A percentile compares a stretch with the other conserved stretches of the same genome.
Conservation (phyloP, 2,797 vertebrate species). For the Megalops cyprinoides region DNA sequence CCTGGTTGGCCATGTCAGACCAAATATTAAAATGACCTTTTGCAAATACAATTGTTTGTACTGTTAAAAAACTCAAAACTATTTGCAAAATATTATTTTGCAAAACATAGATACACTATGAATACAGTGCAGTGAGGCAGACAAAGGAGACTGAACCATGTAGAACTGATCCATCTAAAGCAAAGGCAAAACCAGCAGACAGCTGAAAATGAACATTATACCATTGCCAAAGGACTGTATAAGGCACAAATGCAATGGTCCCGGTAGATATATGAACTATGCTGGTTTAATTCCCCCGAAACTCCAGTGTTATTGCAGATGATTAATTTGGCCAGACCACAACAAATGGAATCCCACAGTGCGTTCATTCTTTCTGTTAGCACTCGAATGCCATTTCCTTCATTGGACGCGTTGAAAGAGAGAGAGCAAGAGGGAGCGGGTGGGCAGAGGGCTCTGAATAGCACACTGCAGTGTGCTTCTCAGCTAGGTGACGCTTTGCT, state of each 20-base stretch:
- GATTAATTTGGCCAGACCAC: slow-evolving; percentile 19
- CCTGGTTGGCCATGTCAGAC: not conserved
- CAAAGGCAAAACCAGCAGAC: not conserved
- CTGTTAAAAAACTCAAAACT: no score
- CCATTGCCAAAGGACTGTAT: not conserved
- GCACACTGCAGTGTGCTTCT: not conserved
- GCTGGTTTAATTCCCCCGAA: not conserved
- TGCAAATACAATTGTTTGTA: not conserved
- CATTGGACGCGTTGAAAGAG: not conserved
- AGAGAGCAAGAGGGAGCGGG: not conserved
- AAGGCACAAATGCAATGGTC: slow-evolving; percentile 2
- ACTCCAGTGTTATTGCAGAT: not conserved
- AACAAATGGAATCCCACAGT: not conserved
- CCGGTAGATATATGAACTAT: not conserved
- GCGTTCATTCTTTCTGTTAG: not conserved
- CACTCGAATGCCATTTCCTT: not conserved
- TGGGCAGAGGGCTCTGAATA: not conserved
- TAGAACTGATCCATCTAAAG: not conserved
- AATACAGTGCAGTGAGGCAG: not conserved
- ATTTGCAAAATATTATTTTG: no score
- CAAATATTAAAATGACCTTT: not conserved
- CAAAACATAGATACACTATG: no score
- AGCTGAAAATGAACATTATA: slow-evolving; percentile 6
- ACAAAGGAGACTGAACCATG: not conserved
- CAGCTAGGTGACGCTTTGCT: not conserved